Percentiles rank a stretch among this genome's conserved stretches.
Evolutionary conservation across 2,797 vertebrate species (phyloP).

Genomic region (Neosalanx taihuensis): DNA sequence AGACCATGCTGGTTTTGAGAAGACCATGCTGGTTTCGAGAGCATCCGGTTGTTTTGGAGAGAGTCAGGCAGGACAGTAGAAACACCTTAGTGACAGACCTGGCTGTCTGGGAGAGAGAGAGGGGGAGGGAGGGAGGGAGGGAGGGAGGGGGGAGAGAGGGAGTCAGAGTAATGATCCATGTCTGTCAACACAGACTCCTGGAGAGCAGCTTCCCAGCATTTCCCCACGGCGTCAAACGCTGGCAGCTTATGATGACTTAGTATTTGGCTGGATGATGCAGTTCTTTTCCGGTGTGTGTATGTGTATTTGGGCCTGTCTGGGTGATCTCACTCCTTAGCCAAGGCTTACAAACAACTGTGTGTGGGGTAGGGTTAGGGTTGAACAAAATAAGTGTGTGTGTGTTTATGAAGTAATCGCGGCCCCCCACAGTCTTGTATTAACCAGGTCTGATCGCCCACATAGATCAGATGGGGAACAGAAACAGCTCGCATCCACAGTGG

Average conservation of each 20-base stretch:
- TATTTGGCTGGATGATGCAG: slow-evolving; percentile 13
- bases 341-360: slow-evolving; percentile 63
- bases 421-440: no score
- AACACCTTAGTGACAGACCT: not conserved
- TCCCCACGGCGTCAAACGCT: slow-evolving; percentile 17
- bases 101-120: slow-evolving; percentile 27
- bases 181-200: slow-evolving; percentile 54
- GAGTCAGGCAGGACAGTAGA: slow-evolving; percentile 8
- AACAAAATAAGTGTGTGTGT: not conserved
- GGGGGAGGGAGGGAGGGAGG: no score
- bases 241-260: slow-evolving; percentile 8
- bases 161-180: slow-evolving; percentile 44
- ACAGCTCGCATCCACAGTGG: not conserved
- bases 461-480: not conserved
- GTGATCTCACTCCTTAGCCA: slow-evolving; percentile 39
- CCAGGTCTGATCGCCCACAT: not conserved
- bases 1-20: no score
- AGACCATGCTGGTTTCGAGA: no score
- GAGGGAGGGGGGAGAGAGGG: slow-evolving; percentile 13
- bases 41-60: no score
- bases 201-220: slow-evolving; percentile 23
- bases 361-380: slow-evolving; percentile 59
- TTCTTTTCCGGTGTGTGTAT: slow-evolving; percentile 10
- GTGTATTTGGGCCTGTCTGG: slow-evolving; percentile 41
- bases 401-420: not conserved